Evolutionary conservation across 2,797 vertebrate genomes (phyloP), one percentile per base, ranked within the genome.

Genomic region (Sebastolobus altivelis): DNA sequence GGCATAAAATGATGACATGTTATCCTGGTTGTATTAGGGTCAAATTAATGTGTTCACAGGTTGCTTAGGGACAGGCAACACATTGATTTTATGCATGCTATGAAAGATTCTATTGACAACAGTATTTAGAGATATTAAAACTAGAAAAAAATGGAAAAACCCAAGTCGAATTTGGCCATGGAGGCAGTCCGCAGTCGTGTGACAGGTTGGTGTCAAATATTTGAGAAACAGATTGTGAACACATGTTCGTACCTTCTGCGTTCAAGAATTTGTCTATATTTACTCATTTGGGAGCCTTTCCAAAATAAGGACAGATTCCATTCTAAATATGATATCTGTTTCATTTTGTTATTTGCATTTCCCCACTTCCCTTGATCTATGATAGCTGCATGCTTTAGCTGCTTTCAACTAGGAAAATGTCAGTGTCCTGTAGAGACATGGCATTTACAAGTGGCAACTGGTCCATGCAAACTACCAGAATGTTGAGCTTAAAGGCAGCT

Each of bases 171-270:
- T 65, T 35, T 52, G 52, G 6, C 60, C 25, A 68, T 20, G 38
- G 60, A 77, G 35, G 77, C 65, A 60, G 72, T 75, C 74, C 59
- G 72, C 68, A 75, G 56, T 78, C 76, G 54, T 84, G 77, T 49
- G 79, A 86, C 87, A 90, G 79, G 79, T 80, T 60, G 61, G 59
- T 90, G 83, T 86, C 87, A 76, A 61, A 75, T 82, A 79, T 69
- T 82, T 85, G 71, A 87, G 72, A 79, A 89, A 88, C 89, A 92
- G 76, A 90, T 87, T 93, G 89, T 40, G 81, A 91, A 87, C 93
- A 93, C 82, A 88, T 92, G 89, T 87, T 77, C 80, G 70, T 77
- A 67, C 49, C 49, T 75, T 82, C 62, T 79, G 65, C 18, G 58
- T 77, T 83, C 54, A 88, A 83, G 80, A 75, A 83, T 88, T 77